Percentiles rank a stretch among this genome's conserved stretches.
Evolutionary conservation across 1,140 invertebrate species (phyloP).

Genomic region (Varroa destructor): DNA sequence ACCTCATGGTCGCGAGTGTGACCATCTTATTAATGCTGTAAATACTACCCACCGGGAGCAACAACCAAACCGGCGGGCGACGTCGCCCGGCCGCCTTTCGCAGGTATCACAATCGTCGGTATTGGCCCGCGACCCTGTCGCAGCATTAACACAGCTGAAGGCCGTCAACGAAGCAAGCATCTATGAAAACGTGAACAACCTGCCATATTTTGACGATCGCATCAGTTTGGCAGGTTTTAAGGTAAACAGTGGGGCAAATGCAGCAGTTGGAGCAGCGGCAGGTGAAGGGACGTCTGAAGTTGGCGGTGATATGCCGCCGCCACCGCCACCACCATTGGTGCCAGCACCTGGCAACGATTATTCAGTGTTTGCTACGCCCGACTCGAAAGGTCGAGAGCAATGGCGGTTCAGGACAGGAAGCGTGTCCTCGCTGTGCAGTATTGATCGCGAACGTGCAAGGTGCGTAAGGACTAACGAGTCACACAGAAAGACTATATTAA

Average conservation of each 20-base stretch:
- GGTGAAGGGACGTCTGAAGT: no score
- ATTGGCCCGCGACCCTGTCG: conserved; percentile 21
- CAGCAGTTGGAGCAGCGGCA: no score
- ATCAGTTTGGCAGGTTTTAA: conserved; percentile 14
- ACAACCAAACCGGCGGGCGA: neutral
- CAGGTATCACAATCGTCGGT: neutral
- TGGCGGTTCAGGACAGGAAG: conserved; percentile 16
- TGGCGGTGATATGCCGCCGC: no score
- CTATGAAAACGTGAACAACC: conserved; percentile 26
- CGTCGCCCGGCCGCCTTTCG: conserved; percentile 8
- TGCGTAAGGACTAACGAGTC: no score
- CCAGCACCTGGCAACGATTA: no score
- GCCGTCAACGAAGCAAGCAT: conserved; percentile 18
- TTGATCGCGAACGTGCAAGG: conserved; percentile 17
- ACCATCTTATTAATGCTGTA: no score
- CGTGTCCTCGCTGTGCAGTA: conserved; percentile 22
- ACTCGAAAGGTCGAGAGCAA: no score
- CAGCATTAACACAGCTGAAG: conserved; percentile 18
- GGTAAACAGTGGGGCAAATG: neutral
- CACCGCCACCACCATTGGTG: no score
- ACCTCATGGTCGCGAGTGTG: no score
- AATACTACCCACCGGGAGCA: neutral
- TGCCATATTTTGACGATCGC: conserved; percentile 24
- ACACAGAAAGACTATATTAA: no score
- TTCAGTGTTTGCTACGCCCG: no score